Percentiles rank a stretch among this genome's conserved stretches.
Conservation (phyloP, 2,113 vertebrate species). For the Cyprinodon brontotheroides region DNA sequence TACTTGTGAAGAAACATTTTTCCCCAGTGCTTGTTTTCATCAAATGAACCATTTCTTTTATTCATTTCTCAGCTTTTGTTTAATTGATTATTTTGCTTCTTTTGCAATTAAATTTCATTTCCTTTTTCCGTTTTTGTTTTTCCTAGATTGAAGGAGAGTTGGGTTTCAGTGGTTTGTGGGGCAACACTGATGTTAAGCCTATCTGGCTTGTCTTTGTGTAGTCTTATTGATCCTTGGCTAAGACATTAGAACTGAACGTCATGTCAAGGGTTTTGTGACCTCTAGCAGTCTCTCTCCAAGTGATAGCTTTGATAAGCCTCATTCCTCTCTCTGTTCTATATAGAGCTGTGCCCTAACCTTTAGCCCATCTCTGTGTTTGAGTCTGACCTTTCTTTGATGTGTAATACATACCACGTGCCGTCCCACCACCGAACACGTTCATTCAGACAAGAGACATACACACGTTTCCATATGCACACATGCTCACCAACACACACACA, state of each 20-base stretch:
- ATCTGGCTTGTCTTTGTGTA: constrained; percentile 76
- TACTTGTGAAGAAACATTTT: constrained; percentile 61
- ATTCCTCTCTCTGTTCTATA: constrained; percentile 75
- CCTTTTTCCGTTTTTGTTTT: constrained; percentile 21
- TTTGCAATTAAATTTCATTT: constrained; percentile 54
- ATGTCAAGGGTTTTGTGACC: constrained; percentile 77
- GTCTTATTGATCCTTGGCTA: constrained; percentile 76
- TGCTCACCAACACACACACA: constrained; percentile 13
- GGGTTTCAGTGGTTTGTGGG: constrained; percentile 64
- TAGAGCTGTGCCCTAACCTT: constrained; percentile 75
- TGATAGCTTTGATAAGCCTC: constrained; percentile 79
- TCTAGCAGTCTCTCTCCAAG: constrained; percentile 74
- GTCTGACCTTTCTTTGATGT: constrained; percentile 80
- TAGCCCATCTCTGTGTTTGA: constrained; percentile 75
- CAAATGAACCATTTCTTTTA: constrained; percentile 67
- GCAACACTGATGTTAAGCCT: constrained; percentile 73
- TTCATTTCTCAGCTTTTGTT: constrained; percentile 69
- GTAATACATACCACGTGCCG: constrained; percentile 76
- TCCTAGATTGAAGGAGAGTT: constrained; percentile 28
- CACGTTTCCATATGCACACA: constrained; percentile 33
- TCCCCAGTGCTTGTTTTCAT: constrained; percentile 68
- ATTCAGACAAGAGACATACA: constrained; percentile 57
- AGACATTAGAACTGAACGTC: constrained; percentile 78
- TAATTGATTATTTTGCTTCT: constrained; percentile 76
- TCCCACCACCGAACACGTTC: constrained; percentile 63